Percentiles rank a stretch among this genome's conserved stretches.
phyloP scores from a whole-genome alignment of 2,888 invertebrate species.

The Myathropa florea region DNA sequence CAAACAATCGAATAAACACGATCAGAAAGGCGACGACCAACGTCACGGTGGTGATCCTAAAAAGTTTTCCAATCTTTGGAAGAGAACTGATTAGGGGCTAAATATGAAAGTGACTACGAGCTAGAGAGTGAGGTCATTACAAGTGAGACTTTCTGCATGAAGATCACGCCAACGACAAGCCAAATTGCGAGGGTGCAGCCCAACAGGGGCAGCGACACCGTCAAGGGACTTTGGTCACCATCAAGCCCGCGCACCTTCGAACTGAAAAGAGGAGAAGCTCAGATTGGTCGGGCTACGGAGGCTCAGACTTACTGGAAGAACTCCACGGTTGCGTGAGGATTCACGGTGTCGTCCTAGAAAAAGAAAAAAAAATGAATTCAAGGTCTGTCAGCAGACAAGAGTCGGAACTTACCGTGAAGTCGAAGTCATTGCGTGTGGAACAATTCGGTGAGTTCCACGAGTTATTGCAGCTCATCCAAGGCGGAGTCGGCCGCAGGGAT shows the following conservation, averaged over 20 bases:
- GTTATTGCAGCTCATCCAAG: constrained; percentile 90
- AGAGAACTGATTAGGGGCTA: constrained; percentile 53
- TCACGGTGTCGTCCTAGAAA: constrained; percentile 71
- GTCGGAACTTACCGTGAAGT: constrained; percentile 72
- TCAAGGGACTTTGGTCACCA: constrained; percentile 65
- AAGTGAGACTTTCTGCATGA: constrained; percentile 75
- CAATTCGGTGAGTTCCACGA: constrained; percentile 87
- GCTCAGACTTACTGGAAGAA: constrained; percentile 76
- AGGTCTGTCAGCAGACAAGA: neutral
- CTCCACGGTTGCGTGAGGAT: constrained; percentile 77
- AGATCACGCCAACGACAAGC: constrained; percentile 74
- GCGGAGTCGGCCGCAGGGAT: constrained; percentile 85
- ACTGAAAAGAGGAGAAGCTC: constrained; percentile 63
- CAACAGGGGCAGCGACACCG: constrained; percentile 76
- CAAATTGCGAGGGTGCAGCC: constrained; percentile 74
- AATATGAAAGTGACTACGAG: constrained; percentile 28
- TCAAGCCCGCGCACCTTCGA: constrained; percentile 75
- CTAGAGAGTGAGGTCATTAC: constrained; percentile 72
- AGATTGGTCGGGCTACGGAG: neutral
- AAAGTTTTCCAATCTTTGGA: constrained; percentile 77
- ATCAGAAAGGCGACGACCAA: constrained; percentile 75
- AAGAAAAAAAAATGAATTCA: neutral
- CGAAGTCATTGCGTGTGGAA: constrained; percentile 75
- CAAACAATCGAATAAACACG: constrained; percentile 75
- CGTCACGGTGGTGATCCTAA: constrained; percentile 76